Evolutionary conservation across 2,888 invertebrate genomes (phyloP).

Genomic region (Plagodis dolabraria): DNA sequence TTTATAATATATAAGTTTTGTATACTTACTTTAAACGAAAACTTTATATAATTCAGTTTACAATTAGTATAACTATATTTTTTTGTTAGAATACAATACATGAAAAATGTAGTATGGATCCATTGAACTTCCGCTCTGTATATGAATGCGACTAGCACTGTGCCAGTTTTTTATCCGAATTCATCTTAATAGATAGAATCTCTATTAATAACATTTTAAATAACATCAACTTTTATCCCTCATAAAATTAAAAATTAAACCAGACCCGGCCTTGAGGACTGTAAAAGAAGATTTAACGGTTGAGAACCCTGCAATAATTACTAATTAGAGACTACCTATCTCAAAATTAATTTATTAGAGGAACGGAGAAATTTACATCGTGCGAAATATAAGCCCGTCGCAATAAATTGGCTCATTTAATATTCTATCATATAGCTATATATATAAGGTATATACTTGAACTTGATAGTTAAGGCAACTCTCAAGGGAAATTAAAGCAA

Average conservation of each 20-base stretch:
- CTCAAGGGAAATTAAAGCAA: slow-evolving; percentile 52
- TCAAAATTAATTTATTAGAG: slow-evolving; percentile 43
- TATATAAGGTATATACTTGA: slow-evolving; percentile 29
- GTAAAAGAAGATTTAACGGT: slow-evolving; percentile 30
- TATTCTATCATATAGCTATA: slow-evolving; percentile 20
- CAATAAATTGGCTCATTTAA: slow-evolving; percentile 30
- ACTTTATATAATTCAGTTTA: too few species aligned
- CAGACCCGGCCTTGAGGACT: slow-evolving; percentile 14
- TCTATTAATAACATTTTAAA: too few species aligned
- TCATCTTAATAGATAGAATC: too few species aligned
- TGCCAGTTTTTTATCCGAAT: too few species aligned
- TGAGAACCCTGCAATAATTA: slow-evolving; percentile 38
- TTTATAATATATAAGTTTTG: too few species aligned
- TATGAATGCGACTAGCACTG: too few species aligned
- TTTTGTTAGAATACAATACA: too few species aligned
- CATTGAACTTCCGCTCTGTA: too few species aligned
- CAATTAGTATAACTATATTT: too few species aligned
- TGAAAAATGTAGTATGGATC: too few species aligned
- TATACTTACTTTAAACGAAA: too few species aligned
- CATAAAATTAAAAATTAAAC: slow-evolving; percentile 25
- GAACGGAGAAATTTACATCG: slow-evolving; percentile 29
- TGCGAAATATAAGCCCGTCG: slow-evolving; percentile 20
- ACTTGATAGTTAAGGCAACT: slow-evolving; percentile 37
- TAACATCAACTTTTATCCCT: not conserved
- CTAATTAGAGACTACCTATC: slow-evolving; percentile 42